phyloP scores from a whole-genome alignment of 1,140 invertebrate species.

The Brachionus rubens region DNA sequence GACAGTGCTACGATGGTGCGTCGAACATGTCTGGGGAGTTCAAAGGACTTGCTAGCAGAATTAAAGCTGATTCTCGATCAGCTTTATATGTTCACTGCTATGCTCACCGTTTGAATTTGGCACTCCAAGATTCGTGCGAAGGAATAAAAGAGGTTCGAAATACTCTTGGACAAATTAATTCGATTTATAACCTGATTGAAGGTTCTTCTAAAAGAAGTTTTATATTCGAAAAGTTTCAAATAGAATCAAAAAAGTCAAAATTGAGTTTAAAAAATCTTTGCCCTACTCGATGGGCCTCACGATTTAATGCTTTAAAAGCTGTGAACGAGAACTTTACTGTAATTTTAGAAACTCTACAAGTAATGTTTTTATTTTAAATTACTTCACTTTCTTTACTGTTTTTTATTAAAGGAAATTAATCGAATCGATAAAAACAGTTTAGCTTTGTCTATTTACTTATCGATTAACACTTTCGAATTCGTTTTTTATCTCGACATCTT shows the following conservation, averaged over 20 bases:
- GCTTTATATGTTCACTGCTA: conserved; percentile 30
- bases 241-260: background rate
- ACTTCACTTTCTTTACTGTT: background rate
- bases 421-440: background rate
- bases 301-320: conserved; percentile 20
- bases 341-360: conserved; percentile 9
- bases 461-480: conserved; percentile 18
- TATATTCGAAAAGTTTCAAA: conserved; percentile 35
- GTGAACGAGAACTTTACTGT: background rate
- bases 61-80: background rate
- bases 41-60: background rate
- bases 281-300: conserved; percentile 12
- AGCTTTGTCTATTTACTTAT: background rate
- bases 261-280: conserved; percentile 25
- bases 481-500: background rate
- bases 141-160: conserved; percentile 8
- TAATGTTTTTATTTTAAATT: background rate
- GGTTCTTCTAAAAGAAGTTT: conserved; percentile 11
- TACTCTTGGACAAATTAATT: background rate
- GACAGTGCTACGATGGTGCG: conserved; percentile 23
- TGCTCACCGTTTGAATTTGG: conserved; percentile 17
- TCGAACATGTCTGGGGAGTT: conserved; percentile 9
- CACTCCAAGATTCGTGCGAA: background rate
- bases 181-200: conserved; percentile 39
- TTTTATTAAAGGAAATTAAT: conserved; percentile 3